phyloP scores from a whole-genome alignment of 1,140 invertebrate species.

The Polypedilum pembai region DNA sequence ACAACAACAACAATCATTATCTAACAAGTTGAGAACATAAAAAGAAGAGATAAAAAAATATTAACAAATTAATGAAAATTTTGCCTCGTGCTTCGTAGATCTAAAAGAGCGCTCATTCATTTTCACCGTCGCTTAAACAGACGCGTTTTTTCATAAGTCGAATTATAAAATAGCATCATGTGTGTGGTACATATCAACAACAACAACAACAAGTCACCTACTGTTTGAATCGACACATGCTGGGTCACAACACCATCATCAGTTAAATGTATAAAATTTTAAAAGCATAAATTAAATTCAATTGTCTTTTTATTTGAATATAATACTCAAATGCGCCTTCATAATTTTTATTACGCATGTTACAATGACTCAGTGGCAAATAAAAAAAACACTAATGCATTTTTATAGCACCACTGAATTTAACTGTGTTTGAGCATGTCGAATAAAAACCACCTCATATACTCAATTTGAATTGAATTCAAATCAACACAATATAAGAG shows the following conservation, averaged over 20 bases:
- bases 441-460: background rate
- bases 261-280: background rate
- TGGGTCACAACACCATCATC: constrained; percentile 7
- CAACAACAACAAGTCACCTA: background rate
- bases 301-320: constrained; percentile 14
- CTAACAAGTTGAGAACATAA: background rate
- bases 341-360: constrained; percentile 8
- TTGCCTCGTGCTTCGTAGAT: background rate
- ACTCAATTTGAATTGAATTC: background rate
- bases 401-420: no score
- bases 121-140: constrained; percentile 1
- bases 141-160: background rate
- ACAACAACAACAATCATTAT: no score
- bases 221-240: constrained; percentile 16
- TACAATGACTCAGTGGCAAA: constrained; percentile 4
- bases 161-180: constrained; percentile 7
- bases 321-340: constrained; percentile 4
- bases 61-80: constrained; percentile 20
- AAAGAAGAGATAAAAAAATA: background rate
- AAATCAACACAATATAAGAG: no score
- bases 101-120: constrained; percentile 4
- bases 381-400: background rate
- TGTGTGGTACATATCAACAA: background rate
- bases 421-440: no score
- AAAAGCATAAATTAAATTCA: background rate